These are phyloP conservation scores for Anarsia innoxiella DNA, from an alignment of 2,888 invertebrate genomes.

Conservation along the genomic window DNA sequence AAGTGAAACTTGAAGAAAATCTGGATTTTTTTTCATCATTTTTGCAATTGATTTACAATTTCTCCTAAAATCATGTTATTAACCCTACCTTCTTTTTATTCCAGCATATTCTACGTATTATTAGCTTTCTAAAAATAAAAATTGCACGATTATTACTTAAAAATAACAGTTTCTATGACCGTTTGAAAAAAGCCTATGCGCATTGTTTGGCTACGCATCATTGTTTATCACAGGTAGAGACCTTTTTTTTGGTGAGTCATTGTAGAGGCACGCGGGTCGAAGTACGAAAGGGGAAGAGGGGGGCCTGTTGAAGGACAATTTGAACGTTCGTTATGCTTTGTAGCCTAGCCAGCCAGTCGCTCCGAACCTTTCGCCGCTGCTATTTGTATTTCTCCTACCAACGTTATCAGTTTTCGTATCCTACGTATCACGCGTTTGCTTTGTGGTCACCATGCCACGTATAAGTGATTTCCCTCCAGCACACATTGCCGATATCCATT, in stretches of 20 bases:
- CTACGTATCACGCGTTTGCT: neutral
- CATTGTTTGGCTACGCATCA: neutral
- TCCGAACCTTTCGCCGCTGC: slow-evolving; percentile 1
- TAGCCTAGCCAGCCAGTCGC: neutral
- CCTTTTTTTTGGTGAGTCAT: neutral
- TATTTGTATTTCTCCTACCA: neutral
- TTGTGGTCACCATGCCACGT: neutral
- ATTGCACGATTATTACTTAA: neutral
- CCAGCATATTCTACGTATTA: neutral
- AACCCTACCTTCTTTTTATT: neutral
- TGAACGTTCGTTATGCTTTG: too few relatives aligned
- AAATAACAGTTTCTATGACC: neutral
- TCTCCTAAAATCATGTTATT: neutral
- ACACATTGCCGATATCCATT: slow-evolving; percentile 5
- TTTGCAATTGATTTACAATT: neutral
- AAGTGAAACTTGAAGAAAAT: neutral
- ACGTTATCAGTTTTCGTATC: slow-evolving; percentile 1
- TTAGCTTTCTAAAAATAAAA: neutral
- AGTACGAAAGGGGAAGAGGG: neutral
- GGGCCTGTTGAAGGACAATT: neutral
- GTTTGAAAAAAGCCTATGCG: neutral
- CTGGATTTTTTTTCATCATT: neutral
- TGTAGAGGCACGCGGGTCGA: neutral
- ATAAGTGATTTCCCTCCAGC: neutral
- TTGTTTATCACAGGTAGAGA: neutral